Evolutionary conservation across 2,797 vertebrate genomes (phyloP), one percentile per base, ranked within the genome.

Genomic region (Galagoides demidoff): DNA sequence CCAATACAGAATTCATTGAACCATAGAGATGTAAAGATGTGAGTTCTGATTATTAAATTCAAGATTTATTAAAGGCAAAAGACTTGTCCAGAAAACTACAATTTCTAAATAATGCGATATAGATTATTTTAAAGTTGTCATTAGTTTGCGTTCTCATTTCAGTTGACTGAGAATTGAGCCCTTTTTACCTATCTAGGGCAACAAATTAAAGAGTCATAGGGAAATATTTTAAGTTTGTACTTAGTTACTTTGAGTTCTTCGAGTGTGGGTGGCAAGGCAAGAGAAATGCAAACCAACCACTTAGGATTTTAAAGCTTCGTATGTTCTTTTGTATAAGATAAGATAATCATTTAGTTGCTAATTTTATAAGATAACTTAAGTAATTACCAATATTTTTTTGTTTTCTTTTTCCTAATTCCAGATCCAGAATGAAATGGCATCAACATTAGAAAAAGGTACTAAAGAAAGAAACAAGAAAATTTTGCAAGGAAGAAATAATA

Each of bases 351-450:
- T 94, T 95, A 87, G 86, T 79, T 96, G 74, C 87, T 92, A 81
- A 43, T 85, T 68, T 92, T 34, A 79, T 88, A 66, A 88, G 95
- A 89, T 93, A 91, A 92, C 43, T 61, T 89, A 79, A 96, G 92
- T 95, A 97, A 93, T 92, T 95, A 22, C 86, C 94, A 95, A 96
- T 92, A 66, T 96, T 95, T 66, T 66, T 92, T 98, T 97, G 96
- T 95, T 96, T 97, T 95, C 31, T 98, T 96, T 94, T 94, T 94
- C 49, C 37, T 96, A 83, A 88, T 99, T 98, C 95, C 97, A 99
- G 98, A 97, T 97, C 73, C 97, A 97, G 49, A 96, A 91, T 98
- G 98, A 97, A 79, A 98, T 97, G 94, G 98, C 98, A 97, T 92
- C 98, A 77, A 96, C 96, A 89, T 94, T 76, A 0, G 84, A 88